Base-by-base conservation (phyloP, 2,888 invertebrate genomes). In the Candidula unifasciata region DNA sequence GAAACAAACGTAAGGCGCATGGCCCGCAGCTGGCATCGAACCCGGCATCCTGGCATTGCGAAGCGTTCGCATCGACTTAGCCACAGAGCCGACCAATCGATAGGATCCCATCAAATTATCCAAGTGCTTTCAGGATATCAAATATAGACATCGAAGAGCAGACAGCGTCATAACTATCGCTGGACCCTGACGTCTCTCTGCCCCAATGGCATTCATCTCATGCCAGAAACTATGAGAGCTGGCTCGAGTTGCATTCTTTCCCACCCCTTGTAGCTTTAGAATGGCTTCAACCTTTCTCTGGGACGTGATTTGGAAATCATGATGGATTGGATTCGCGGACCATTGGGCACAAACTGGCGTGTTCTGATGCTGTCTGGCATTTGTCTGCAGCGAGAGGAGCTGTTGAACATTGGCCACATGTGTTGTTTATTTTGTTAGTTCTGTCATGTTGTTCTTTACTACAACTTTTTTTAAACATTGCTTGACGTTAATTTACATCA, bases 41-140 rank as follows among this genome's bases (percentile, higher is more conserved):
- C n/a, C n/a, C n/a, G n/a, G n/a, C n/a, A n/a, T n/a, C n/a, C n/a
- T n/a, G n/a, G n/a, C n/a, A n/a, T n/a, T n/a, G n/a, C n/a, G n/a
- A n/a, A n/a, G n/a, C n/a, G n/a, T n/a, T n/a, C n/a, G n/a, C n/a
- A n/a, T n/a, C n/a, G n/a, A n/a, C n/a, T n/a, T n/a, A n/a, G n/a
- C n/a, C n/a, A n/a, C n/a, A n/a, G 44, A 44, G 44, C 44, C n/a
- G n/a, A n/a, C 73, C 35, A 73, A 73, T 73, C 73, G 73, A 73
- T 73, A 27, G n/a, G n/a, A 44, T 73, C 44, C 73, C 73, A 73
- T 73, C 73, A 44, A 73, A 73, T 73, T 73, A 73, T 44, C 44
- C 73, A 73, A 73, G 73, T 73, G 73, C 73, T 73, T 52, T 52
- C n/a, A 73, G n/a, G 73, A 73, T 52, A 73, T 73, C 73, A 73